Evolutionary conservation across 2,888 invertebrate species (phyloP).

Genomic region (Sepiola atlantica): DNA sequence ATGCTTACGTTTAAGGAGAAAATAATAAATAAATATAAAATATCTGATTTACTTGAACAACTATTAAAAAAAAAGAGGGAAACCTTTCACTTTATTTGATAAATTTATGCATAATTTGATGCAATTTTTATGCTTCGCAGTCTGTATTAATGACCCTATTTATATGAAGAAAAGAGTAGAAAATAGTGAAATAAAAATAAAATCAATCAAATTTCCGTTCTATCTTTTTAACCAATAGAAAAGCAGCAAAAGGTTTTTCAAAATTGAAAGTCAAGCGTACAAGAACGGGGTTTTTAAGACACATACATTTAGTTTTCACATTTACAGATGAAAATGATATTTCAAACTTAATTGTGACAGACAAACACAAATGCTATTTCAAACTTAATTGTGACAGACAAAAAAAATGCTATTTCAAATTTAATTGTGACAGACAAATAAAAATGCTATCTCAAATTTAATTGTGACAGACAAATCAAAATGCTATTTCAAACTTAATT

Average conservation of each 20-base stretch:
- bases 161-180: neutral
- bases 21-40: neutral
- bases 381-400: no score
- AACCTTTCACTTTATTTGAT: neutral
- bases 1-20: neutral
- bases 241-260: neutral
- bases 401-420: no score
- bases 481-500: no score
- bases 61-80: neutral
- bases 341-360: no score
- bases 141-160: slow-evolving; percentile 12
- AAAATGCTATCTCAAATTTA: no score
- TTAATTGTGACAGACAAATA: no score
- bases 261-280: neutral
- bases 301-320: no score
- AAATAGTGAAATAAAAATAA: neutral
- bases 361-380: no score
- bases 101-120: slow-evolving; percentile 13
- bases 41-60: neutral
- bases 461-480: no score
- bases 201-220: neutral
- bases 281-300: neutral
- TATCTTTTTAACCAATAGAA: neutral
- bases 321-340: neutral
- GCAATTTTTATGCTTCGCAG: neutral